Conservation (phyloP, 2,888 invertebrate genomes). For the Zootermopsis nevadensis region DNA sequence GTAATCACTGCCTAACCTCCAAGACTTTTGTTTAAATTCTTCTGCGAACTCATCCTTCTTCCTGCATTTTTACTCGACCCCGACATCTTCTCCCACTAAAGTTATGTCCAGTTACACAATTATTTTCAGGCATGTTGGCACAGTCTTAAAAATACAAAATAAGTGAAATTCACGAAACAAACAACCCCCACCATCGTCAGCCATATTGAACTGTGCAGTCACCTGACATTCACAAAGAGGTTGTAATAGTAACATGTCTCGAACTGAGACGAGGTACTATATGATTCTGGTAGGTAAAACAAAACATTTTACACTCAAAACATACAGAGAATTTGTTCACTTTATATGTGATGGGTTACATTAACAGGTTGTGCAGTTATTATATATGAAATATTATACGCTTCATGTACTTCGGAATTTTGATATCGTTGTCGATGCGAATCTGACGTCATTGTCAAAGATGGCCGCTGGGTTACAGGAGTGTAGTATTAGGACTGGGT, state of each 20-base stretch:
- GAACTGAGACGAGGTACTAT: background rate
- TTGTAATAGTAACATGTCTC: slow-evolving; percentile 22
- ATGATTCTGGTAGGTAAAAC: background rate
- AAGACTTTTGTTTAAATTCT: slow-evolving; percentile 58
- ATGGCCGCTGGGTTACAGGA: slow-evolving; percentile 79
- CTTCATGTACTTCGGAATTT: background rate
- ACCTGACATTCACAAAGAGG: slow-evolving; percentile 30
- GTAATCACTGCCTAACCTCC: slow-evolving; percentile 59
- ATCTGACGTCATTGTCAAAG: slow-evolving; percentile 78
- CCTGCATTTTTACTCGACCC: slow-evolving; percentile 56
- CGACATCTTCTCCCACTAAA: slow-evolving; percentile 59
- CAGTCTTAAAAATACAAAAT: slow-evolving; percentile 57
- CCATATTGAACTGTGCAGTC: slow-evolving; percentile 55
- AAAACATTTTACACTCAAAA: no score
- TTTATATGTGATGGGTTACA: no score
- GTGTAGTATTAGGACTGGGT: slow-evolving; percentile 76
- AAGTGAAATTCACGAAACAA: slow-evolving; percentile 55
- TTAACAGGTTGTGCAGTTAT: background rate
- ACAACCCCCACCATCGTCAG: slow-evolving; percentile 59
- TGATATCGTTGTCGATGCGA: slow-evolving; percentile 8
- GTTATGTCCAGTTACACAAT: slow-evolving; percentile 58
- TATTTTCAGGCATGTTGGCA: slow-evolving; percentile 58
- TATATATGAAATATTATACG: background rate
- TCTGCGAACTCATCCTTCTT: slow-evolving; percentile 54
- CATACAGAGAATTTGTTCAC: no score